phyloP scores from a whole-genome alignment of 2,113 vertebrate genomes.

The Camarhynchus parvulus region DNA sequence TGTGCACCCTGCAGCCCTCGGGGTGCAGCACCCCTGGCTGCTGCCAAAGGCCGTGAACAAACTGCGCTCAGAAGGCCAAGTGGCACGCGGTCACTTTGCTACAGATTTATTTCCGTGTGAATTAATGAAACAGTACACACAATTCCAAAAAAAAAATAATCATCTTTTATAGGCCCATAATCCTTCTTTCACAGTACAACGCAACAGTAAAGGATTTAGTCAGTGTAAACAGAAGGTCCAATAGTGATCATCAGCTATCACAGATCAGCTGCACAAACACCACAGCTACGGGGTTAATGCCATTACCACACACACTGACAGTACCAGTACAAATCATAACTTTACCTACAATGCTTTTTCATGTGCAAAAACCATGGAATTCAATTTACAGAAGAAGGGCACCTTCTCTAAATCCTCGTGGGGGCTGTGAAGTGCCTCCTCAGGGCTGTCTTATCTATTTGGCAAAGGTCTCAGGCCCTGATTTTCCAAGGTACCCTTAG shows the following conservation, averaged over 20 bases:
- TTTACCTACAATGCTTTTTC: slow-evolving; percentile 41
- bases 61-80: not conserved
- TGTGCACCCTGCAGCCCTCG: fast-evolving
- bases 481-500: not conserved
- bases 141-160: slow-evolving; percentile 4
- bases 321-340: slow-evolving; percentile 49
- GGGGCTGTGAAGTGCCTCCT: not conserved
- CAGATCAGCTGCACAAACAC: slow-evolving; percentile 65
- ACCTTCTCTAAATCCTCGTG: not conserved
- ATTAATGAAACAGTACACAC: slow-evolving; percentile 47
- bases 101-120: slow-evolving; percentile 30
- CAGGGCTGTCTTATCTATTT: not conserved
- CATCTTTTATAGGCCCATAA: slow-evolving; percentile 42
- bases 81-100: not conserved
- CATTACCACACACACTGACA: slow-evolving; percentile 31
- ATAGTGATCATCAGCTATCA: slow-evolving; percentile 64
- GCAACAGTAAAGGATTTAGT: slow-evolving; percentile 66
- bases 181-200: slow-evolving; percentile 56
- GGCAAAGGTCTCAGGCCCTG: not conserved
- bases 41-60: not conserved
- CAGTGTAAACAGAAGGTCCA: slow-evolving; percentile 59
- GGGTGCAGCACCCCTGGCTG: not conserved
- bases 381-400: slow-evolving; percentile 47
- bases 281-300: slow-evolving; percentile 43
- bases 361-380: slow-evolving; percentile 18